A percentile compares a stretch with the other conserved stretches of the same genome.
These are phyloP conservation scores for Trachelus tabidus DNA, from an alignment of 2,888 invertebrate species.

Conservation along the genomic window DNA sequence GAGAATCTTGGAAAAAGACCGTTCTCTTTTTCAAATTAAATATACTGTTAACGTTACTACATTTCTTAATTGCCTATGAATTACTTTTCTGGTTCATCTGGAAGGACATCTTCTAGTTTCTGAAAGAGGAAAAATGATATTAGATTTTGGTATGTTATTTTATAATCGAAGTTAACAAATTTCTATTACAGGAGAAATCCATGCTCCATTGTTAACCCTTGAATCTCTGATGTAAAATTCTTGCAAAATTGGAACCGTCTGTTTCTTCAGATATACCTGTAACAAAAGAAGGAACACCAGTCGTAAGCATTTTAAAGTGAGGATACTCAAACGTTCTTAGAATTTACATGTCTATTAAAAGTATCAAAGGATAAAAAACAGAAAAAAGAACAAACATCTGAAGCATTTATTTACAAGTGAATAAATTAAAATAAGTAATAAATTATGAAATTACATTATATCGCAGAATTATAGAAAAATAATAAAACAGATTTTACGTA, in stretches of 20 bases:
- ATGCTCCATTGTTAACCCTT: neutral
- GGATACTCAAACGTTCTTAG: neutral
- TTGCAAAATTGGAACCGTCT: too few relatives aligned
- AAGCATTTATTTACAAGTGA: neutral
- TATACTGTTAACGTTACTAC: neutral
- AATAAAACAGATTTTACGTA: slow-evolving; percentile 11
- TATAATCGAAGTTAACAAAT: neutral
- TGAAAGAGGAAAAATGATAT: neutral
- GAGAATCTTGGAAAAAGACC: neutral
- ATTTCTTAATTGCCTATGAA: neutral
- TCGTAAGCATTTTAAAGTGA: neutral
- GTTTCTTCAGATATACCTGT: neutral
- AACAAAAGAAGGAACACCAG: neutral
- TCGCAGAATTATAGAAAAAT: slow-evolving; percentile 6
- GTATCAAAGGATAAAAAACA: too few relatives aligned
- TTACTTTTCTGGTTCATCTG: neutral
- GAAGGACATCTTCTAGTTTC: neutral
- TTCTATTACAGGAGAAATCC: neutral
- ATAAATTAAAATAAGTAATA: slow-evolving; percentile 1
- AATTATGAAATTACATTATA: neutral
- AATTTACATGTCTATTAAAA: neutral
- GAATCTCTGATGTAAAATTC: neutral
- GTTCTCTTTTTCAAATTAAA: neutral
- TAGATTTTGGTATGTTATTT: neutral
- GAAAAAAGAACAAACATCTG: too few relatives aligned